phyloP scores from a whole-genome alignment of 2,797 vertebrate species.

The Crax fasciolata region DNA sequence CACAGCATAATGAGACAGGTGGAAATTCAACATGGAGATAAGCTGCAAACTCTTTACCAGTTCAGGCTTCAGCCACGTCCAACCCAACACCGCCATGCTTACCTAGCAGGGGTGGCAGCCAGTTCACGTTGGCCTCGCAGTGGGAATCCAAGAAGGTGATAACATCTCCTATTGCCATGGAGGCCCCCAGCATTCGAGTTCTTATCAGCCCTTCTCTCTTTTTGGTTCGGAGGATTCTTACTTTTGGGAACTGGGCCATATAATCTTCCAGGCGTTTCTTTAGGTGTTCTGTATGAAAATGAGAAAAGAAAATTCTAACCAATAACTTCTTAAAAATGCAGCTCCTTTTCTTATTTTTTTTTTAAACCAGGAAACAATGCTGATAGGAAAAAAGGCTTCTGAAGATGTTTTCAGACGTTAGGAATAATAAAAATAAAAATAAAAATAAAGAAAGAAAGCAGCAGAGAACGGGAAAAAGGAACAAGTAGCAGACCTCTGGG shows the following conservation, averaged over 20 bases:
- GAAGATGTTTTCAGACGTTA: background rate
- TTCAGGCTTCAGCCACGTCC: background rate
- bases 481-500: background rate
- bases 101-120: conserved; percentile 96
- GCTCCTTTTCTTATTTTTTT: background rate
- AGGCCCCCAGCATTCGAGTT: conserved; percentile 94
- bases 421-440: background rate
- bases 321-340: rapidly evolving
- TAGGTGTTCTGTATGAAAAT: conserved; percentile 88
- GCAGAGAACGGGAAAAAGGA: background rate
- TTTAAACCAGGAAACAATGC: background rate
- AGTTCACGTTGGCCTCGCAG: conserved; percentile 97
- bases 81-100: conserved; percentile 24
- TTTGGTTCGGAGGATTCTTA: conserved; percentile 93
- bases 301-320: background rate
- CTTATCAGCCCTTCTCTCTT: conserved; percentile 95
- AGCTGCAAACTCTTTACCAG: background rate
- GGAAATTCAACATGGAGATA: background rate
- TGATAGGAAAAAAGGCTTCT: background rate
- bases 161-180: conserved; percentile 90
- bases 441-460: background rate
- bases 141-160: conserved; percentile 98
- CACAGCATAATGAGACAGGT: background rate
- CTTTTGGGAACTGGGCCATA: conserved; percentile 91
- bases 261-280: conserved; percentile 93